A percentile compares a stretch with the other conserved stretches of the same genome.
Conservation (phyloP, 2,797 vertebrate genomes). For the Phrynocephalus guinanensis region DNA sequence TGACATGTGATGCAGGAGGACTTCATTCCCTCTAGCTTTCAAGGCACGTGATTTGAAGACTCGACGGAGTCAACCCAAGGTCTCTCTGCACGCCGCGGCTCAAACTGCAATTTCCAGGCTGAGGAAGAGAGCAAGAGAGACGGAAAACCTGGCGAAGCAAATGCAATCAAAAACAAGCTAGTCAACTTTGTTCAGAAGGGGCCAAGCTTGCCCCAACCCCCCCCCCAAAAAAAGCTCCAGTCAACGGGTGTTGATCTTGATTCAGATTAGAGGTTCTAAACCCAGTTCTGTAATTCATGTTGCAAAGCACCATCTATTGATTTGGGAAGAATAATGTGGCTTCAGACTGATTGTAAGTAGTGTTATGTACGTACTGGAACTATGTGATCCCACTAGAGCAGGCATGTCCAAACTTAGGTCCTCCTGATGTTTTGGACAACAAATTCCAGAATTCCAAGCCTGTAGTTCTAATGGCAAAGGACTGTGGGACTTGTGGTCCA, state of each 20-base stretch:
- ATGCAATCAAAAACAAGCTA: not conserved
- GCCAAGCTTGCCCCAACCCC: not conserved
- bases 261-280: not conserved
- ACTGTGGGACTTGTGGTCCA: no score
- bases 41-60: slow-evolving; percentile 1
- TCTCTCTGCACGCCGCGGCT: not conserved
- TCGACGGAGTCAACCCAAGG: slow-evolving; percentile 31
- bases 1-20: slow-evolving; percentile 23
- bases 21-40: slow-evolving; percentile 25
- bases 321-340: not conserved
- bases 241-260: not conserved
- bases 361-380: not conserved
- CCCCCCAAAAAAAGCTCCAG: not conserved
- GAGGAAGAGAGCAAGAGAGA: not conserved
- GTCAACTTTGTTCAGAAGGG: not conserved
- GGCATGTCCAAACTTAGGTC: no score
- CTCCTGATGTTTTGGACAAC: no score
- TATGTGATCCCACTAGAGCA: no score
- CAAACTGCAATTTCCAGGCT: slow-evolving; percentile 22
- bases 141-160: not conserved
- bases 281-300: not conserved
- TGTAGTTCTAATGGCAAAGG: no score
- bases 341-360: not conserved
- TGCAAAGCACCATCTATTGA: not conserved
- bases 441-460: no score